phyloP scores from a whole-genome alignment of 2,888 invertebrate species.

The Nebria salina region DNA sequence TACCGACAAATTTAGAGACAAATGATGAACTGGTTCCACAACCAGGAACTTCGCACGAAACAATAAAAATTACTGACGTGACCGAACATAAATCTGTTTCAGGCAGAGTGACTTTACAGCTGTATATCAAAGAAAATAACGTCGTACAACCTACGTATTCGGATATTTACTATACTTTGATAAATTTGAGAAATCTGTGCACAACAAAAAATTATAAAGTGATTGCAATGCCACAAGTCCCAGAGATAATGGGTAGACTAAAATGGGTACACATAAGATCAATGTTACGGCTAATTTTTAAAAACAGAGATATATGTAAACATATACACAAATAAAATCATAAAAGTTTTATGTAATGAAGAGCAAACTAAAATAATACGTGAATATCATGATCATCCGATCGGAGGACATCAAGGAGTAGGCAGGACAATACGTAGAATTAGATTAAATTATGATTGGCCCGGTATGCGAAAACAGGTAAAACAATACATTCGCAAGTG shows the following conservation, averaged over 20 bases:
- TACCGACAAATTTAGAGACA: background rate
- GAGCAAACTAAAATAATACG: background rate
- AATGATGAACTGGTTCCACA: background rate
- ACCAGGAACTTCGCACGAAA: background rate
- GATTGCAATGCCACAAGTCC: background rate
- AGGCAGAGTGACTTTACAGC: background rate
- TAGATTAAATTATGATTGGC: slow-evolving; percentile 49
- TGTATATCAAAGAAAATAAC: background rate
- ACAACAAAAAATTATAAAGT: background rate
- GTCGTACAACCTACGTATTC: background rate
- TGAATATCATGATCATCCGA: background rate
- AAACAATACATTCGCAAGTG: slow-evolving; percentile 50
- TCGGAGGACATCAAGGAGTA: slow-evolving; percentile 10
- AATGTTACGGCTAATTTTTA: slow-evolving; percentile 3
- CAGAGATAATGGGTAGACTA: background rate
- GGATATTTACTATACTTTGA: background rate
- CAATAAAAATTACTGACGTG: background rate
- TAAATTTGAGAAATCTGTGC: background rate
- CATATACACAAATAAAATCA: background rate
- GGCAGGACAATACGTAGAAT: slow-evolving; percentile 14
- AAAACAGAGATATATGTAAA: slow-evolving; percentile 10
- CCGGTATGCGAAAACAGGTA: slow-evolving; percentile 50
- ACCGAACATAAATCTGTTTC: background rate
- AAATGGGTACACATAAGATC: background rate
- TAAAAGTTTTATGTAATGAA: background rate